phyloP scores from a whole-genome alignment of 2,113 vertebrate genomes.

The Parotia lawesii region DNA sequence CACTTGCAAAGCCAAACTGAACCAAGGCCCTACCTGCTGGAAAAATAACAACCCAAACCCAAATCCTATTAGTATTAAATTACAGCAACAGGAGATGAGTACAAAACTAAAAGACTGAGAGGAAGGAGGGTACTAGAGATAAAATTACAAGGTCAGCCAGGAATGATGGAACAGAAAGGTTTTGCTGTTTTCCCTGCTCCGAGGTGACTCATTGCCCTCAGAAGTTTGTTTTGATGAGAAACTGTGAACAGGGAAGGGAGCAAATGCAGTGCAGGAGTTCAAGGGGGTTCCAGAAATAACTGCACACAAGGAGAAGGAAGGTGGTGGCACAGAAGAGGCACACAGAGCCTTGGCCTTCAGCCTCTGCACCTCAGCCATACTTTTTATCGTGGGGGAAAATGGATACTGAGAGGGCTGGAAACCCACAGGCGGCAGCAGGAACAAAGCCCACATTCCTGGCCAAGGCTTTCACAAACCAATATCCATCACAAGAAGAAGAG shows the following conservation, averaged over 20 bases:
- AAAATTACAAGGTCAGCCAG: background rate
- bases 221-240: background rate
- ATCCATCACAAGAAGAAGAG: fast-evolving
- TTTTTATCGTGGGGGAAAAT: fast-evolving
- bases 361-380: background rate
- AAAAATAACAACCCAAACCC: background rate
- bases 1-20: background rate
- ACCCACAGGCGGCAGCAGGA: background rate
- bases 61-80: background rate
- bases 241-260: background rate
- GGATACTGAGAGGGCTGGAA: background rate
- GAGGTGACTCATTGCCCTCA: fast-evolving
- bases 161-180: background rate
- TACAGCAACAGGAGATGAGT: background rate
- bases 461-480: background rate
- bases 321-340: fast-evolving
- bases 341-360: background rate
- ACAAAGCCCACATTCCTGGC: fast-evolving
- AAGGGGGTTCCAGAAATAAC: background rate
- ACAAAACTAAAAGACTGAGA: background rate
- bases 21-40: background rate
- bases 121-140: background rate
- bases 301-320: fast-evolving
- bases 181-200: background rate
- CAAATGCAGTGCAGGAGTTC: background rate